Evolutionary conservation across 2,797 vertebrate genomes (phyloP).

Genomic region (Syncerus caffer): DNA sequence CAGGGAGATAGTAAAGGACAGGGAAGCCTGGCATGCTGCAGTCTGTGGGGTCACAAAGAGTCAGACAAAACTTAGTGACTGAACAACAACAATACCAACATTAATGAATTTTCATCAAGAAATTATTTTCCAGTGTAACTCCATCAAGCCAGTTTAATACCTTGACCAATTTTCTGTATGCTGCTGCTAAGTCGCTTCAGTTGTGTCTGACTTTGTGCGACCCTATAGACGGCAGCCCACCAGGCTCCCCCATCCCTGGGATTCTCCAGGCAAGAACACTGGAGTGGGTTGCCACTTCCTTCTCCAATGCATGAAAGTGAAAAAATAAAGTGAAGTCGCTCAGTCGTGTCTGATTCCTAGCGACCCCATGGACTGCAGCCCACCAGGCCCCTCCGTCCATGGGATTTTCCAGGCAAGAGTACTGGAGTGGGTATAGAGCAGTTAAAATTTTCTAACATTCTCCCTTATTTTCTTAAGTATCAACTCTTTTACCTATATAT

Average conservation of each 20-base stretch:
- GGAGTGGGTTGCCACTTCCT: no score
- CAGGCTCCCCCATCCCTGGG: no score
- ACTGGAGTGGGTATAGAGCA: background rate
- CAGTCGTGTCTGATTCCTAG: no score
- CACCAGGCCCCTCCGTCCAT: no score
- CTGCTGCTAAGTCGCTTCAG: no score
- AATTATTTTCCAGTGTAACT: constrained; percentile 8
- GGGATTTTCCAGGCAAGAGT: no score
- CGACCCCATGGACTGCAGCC: no score
- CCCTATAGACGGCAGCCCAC: no score
- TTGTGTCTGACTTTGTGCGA: no score
- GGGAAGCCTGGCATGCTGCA: background rate
- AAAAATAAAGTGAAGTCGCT: no score
- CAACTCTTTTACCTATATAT: background rate
- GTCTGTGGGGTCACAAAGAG: background rate
- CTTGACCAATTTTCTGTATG: background rate
- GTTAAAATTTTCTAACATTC: background rate
- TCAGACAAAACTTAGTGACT: background rate
- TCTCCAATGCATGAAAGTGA: no score
- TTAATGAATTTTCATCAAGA: constrained; percentile 17
- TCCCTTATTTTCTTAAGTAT: background rate
- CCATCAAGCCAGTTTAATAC: background rate
- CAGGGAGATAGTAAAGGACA: background rate
- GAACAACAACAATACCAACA: background rate
- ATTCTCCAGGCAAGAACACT: no score